Evolutionary conservation across 1,140 invertebrate species (phyloP).

Genomic region (Argopecten irradians): DNA sequence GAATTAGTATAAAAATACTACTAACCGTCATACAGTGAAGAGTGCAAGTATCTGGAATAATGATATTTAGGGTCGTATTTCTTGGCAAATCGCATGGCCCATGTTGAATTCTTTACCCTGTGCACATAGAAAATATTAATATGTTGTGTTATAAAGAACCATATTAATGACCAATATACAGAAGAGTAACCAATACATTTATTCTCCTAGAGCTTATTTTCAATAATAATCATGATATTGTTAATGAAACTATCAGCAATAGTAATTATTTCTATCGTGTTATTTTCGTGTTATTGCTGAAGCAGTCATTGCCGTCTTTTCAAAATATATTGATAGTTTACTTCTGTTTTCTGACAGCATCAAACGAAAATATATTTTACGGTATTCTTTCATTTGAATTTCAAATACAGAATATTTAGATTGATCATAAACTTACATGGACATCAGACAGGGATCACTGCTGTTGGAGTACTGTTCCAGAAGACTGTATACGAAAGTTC

Average conservation of each 20-base stretch:
- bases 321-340: not conserved
- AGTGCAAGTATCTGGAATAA: slow-evolving; percentile 41
- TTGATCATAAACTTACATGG: slow-evolving; percentile 49
- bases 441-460: slow-evolving; percentile 53
- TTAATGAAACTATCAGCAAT: no score
- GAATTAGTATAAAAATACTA: not conserved
- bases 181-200: no score
- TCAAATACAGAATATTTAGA: no score
- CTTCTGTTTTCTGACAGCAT: not conserved
- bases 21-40: slow-evolving; percentile 30
- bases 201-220: no score
- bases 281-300: no score
- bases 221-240: no score
- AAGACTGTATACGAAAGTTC: slow-evolving; percentile 63
- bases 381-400: no score
- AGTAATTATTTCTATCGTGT: no score
- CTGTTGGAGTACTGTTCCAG: slow-evolving; percentile 56
- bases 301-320: no score
- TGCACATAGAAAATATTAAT: not conserved
- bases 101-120: slow-evolving; percentile 51
- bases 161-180: no score
- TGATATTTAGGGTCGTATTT: slow-evolving; percentile 42
- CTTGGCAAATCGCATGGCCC: slow-evolving; percentile 51
- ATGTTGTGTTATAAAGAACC: no score
- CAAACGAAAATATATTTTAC: no score